Base-by-base conservation (phyloP, 2,888 invertebrate genomes). In the Antheraea yamamai region DNA sequence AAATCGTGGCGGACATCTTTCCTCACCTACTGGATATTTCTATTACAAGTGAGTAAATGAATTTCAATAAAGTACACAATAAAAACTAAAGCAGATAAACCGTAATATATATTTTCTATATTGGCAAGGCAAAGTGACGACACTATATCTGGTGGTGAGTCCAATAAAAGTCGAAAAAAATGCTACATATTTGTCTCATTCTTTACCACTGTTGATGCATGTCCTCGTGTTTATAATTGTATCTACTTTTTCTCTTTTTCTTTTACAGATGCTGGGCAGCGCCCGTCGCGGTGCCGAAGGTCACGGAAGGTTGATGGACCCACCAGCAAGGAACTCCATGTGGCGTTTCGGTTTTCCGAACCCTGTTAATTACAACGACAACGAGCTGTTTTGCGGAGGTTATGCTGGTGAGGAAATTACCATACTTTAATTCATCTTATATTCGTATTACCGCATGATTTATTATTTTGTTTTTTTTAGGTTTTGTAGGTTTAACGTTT, bases 301-400 rank as follows among this genome's bases (percentile, higher is more conserved):
- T 14, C 98, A 98, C 93, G 98, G 98, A 6, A 94, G 98, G 66
- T 94, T 99, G 78, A 97, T 98, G 97, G 98, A 98, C 89, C 99
- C 99, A 0, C 98, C 99, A 4, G 97, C 98, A 0, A 95, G 99
- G 77, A 98, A 98, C 93, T 97, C 97, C 73, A 98, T 98, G 98
- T 99, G 99, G 99, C 95, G 99, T 77, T 97, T 97, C 86, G 99
- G 99, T 0, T 99, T 97, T 92, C 97, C 97, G n/a, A 98, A 98
- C 92, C 98, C 98, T 2, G 98, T 98, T 77, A 98, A 99, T 92
- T 99, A 98, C 89, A 98, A 98, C 84, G 98, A 99, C 91, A 98
- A 98, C 85, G 98, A 98, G 91, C 95, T 98, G 23, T 98, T 97
- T 92, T 99, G 99, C 88, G 98, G 98, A 39, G 98, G 98, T 74